Evolutionary conservation across 2,797 vertebrate species (phyloP).

Genomic region (Lacerta agilis): DNA sequence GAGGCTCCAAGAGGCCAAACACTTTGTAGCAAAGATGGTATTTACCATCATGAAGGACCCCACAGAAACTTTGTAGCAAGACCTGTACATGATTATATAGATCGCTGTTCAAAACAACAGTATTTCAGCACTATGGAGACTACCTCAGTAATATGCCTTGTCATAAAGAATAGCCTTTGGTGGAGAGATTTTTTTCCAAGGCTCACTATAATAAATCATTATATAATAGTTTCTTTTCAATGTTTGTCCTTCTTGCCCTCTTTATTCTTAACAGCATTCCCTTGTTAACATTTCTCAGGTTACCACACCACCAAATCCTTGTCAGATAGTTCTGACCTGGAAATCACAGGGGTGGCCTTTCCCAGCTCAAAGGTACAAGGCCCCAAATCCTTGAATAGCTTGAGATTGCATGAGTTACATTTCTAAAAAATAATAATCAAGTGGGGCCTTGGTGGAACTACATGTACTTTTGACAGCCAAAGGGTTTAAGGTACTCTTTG

Average conservation of each 20-base stretch:
- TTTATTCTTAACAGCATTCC: conserved; percentile 22
- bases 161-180: conserved; percentile 10
- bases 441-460: conserved; percentile 23
- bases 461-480: conserved; percentile 10
- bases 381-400: conserved; percentile 50
- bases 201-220: conserved; percentile 50
- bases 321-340: conserved; percentile 62
- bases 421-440: not conserved
- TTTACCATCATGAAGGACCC: not conserved
- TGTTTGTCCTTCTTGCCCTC: conserved; percentile 48
- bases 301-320: conserved; percentile 60
- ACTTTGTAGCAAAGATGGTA: not conserved
- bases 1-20: not conserved
- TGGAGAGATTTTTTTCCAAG: conserved; percentile 32
- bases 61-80: conserved; percentile 25
- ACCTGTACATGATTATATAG: conserved; percentile 24
- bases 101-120: conserved; percentile 35
- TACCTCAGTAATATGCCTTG: not conserved
- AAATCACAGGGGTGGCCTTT: conserved; percentile 63
- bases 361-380: conserved; percentile 13
- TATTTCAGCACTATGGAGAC: conserved; percentile 45
- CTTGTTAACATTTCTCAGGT: conserved; percentile 42
- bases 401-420: conserved; percentile 34
- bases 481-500: conserved; percentile 2
- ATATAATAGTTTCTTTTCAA: conserved; percentile 28